Evolutionary conservation across 2,888 invertebrate genomes (phyloP).

Genomic region (Cremastinae sp.): DNA sequence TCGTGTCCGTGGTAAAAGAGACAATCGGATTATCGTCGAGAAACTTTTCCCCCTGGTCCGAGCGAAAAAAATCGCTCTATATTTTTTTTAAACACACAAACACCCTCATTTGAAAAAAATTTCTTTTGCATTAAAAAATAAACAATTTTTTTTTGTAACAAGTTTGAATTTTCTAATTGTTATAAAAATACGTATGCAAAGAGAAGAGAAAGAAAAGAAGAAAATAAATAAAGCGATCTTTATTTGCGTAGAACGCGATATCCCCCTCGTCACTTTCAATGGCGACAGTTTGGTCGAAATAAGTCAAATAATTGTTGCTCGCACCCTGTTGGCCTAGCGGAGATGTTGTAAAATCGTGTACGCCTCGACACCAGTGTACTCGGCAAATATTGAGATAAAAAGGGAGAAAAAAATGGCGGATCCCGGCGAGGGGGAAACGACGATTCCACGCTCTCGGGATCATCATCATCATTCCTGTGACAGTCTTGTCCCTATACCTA

Average conservation of each 20-base stretch:
- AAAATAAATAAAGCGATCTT: slow-evolving; percentile 50
- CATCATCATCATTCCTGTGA: slow-evolving; percentile 48
- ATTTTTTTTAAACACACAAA: too few species aligned
- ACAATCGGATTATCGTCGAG: slow-evolving; percentile 59
- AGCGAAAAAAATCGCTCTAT: too few species aligned
- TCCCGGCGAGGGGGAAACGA: slow-evolving; percentile 24
- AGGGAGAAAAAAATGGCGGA: slow-evolving; percentile 15
- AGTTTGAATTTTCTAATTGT: too few species aligned
- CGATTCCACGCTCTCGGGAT: slow-evolving; percentile 33
- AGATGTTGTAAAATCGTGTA: slow-evolving; percentile 20
- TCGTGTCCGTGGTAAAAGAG: slow-evolving; percentile 45
- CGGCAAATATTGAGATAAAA: not conserved
- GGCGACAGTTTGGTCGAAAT: slow-evolving; percentile 71
- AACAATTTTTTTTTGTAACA: too few species aligned
- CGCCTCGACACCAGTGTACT: slow-evolving; percentile 12
- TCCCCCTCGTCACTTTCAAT: slow-evolving; percentile 23
- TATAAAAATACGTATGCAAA: not conserved
- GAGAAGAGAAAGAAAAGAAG: slow-evolving; percentile 43
- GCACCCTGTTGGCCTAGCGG: not conserved
- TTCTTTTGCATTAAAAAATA: too few species aligned
- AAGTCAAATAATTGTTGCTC: slow-evolving; percentile 65
- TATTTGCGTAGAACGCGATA: slow-evolving; percentile 71
- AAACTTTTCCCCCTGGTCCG: not conserved
- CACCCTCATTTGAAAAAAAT: too few species aligned
- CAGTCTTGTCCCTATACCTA: slow-evolving; percentile 24